Conservation (phyloP, 64 coral and sea anemone species). For the Porites lutea region DNA sequence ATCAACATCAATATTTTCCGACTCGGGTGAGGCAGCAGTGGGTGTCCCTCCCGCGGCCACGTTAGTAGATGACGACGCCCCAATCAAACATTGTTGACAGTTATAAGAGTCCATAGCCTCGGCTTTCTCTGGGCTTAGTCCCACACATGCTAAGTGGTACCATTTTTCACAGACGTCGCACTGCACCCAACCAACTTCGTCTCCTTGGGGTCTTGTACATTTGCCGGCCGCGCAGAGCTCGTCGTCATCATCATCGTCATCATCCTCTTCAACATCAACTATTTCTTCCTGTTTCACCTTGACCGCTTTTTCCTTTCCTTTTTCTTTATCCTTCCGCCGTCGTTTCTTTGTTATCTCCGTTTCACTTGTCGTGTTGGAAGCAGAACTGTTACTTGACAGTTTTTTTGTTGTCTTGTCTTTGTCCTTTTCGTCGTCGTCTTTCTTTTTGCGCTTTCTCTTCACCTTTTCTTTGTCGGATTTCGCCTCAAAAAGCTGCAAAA, state of each 20-base stretch:
- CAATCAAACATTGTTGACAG: slow-evolving; percentile 58
- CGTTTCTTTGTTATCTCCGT: slow-evolving; percentile 63
- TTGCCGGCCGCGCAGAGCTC: slow-evolving; percentile 81
- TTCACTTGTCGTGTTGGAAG: slow-evolving; percentile 4
- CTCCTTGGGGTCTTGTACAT: slow-evolving; percentile 84
- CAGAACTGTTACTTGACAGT: slow-evolving; percentile 6
- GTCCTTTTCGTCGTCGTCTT: slow-evolving; percentile 79
- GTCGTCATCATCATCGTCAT: slow-evolving; percentile 82
- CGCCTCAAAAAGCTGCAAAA: slow-evolving; percentile 62
- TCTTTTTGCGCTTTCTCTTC: slow-evolving; percentile 85
- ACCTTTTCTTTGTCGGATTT: slow-evolving; percentile 76
- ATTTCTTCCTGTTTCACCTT: slow-evolving; percentile 73
- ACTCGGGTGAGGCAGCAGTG: slow-evolving; percentile 69
- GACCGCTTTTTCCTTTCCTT: slow-evolving; percentile 44
- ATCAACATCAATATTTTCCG: slow-evolving; percentile 88
- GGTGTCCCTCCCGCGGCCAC: slow-evolving; percentile 33
- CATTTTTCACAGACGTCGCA: slow-evolving; percentile 94
- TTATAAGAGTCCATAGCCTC: slow-evolving; percentile 93
- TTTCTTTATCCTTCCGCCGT: slow-evolving; percentile 45
- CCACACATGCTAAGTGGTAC: slow-evolving; percentile 91
- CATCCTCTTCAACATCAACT: slow-evolving; percentile 82
- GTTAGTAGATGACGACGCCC: slow-evolving; percentile 18
- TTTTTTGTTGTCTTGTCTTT: slow-evolving; percentile 34
- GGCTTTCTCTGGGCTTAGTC: slow-evolving; percentile 74
- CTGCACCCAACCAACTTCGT: slow-evolving; percentile 97